These are phyloP conservation scores for Ptychodera flava DNA, from an alignment of 35 echinoderm and acorn worm genomes.

Conservation along the genomic window DNA sequence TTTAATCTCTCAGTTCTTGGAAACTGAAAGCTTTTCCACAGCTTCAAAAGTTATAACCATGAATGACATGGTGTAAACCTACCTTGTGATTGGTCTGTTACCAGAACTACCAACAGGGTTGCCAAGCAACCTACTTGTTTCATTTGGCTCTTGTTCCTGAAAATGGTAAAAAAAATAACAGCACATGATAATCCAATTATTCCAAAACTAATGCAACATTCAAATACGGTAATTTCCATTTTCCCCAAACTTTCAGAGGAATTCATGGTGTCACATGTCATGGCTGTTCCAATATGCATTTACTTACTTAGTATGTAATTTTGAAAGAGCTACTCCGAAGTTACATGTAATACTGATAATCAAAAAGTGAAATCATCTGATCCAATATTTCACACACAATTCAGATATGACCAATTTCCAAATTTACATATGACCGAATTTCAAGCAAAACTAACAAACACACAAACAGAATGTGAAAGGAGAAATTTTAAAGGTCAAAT, in stretches of 20 bases:
- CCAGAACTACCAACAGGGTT: constrained; percentile 12
- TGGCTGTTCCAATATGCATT: neutral
- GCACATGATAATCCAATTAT: neutral
- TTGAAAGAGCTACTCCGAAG: neutral
- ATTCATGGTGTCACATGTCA: neutral
- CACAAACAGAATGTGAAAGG: neutral
- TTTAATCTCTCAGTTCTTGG: too few relatives aligned
- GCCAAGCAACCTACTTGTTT: neutral
- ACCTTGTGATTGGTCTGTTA: constrained; percentile 13
- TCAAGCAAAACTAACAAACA: neutral
- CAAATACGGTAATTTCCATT: too few relatives aligned
- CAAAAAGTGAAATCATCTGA: too few relatives aligned
- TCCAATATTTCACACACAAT: too few relatives aligned
- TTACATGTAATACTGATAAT: constrained; percentile 3
- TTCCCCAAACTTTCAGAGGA: neutral
- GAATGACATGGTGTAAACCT: too few relatives aligned
- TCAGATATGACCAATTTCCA: neutral
- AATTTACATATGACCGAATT: neutral
- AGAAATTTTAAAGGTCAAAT: neutral
- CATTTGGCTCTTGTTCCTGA: constrained; percentile 6
- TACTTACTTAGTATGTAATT: neutral
- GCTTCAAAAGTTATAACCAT: too few relatives aligned
- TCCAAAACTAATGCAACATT: neutral
- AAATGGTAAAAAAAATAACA: neutral
- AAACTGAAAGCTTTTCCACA: too few relatives aligned